phyloP scores from a whole-genome alignment of 2,113 vertebrate genomes.

The Acanthochromis polyacanthus region DNA sequence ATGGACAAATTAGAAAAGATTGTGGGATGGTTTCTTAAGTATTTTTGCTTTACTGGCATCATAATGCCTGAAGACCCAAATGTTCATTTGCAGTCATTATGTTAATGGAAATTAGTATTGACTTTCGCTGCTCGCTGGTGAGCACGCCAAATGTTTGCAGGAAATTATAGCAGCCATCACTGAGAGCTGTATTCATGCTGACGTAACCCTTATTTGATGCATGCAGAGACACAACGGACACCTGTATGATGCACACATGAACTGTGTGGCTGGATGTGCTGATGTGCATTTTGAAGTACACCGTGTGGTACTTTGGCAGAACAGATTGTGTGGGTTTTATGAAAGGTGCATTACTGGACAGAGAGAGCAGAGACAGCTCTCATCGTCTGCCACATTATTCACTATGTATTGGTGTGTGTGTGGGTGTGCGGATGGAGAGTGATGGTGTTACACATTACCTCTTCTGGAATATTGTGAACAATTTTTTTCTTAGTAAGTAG shows the following conservation, averaged over 20 bases:
- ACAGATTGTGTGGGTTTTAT: slow-evolving; percentile 62
- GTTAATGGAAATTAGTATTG: slow-evolving; percentile 77
- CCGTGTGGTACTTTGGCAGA: slow-evolving; percentile 46
- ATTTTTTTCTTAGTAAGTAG: too few species aligned
- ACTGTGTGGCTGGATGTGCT: slow-evolving; percentile 34
- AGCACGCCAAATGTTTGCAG: slow-evolving; percentile 63
- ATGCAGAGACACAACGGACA: slow-evolving; percentile 30
- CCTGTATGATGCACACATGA: slow-evolving; percentile 1
- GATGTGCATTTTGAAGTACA: slow-evolving; percentile 46
- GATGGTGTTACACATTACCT: slow-evolving; percentile 28
- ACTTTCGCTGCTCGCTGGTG: slow-evolving; percentile 62
- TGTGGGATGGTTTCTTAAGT: slow-evolving; percentile 47
- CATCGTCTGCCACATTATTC: slow-evolving; percentile 43
- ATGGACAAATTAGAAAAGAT: slow-evolving; percentile 29
- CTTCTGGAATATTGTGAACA: slow-evolving; percentile 27
- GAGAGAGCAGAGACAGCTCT: slow-evolving; percentile 44
- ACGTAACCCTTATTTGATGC: slow-evolving; percentile 43
- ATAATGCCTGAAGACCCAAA: slow-evolving; percentile 58
- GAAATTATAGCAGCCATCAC: slow-evolving; percentile 59
- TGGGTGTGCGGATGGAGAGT: slow-evolving; percentile 54
- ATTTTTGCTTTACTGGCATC: slow-evolving; percentile 65
- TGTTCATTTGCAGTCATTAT: slow-evolving; percentile 77
- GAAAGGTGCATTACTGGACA: slow-evolving; percentile 60
- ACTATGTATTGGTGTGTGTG: slow-evolving; percentile 37
- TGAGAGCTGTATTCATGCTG: slow-evolving; percentile 60